Conservation (phyloP, 1,140 invertebrate genomes). For the Platyscapa corneri region DNA sequence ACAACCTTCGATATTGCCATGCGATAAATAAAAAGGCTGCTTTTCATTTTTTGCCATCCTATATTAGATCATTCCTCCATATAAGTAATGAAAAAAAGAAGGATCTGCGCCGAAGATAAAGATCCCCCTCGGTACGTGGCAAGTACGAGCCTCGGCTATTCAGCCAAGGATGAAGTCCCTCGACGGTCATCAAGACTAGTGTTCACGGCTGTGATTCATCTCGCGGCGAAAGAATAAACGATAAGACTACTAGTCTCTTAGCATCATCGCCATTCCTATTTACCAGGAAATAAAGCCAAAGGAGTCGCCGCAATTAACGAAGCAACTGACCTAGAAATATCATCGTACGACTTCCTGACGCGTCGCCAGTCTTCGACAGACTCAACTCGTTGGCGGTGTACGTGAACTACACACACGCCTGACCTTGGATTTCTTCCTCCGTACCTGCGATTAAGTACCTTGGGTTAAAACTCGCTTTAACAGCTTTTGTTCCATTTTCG, state of each 20-base stretch:
- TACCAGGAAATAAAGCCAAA: constrained; percentile 39
- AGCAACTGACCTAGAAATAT: constrained; percentile 20
- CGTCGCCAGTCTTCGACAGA: too few relatives aligned
- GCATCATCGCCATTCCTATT: background rate
- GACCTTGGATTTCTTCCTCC: too few relatives aligned
- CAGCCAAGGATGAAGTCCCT: constrained; percentile 33
- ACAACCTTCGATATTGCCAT: too few relatives aligned
- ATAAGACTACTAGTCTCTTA: background rate
- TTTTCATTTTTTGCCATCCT: background rate
- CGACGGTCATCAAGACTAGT: constrained; percentile 27
- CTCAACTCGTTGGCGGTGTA: background rate
- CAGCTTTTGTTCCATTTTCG: too few relatives aligned
- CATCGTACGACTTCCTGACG: background rate
- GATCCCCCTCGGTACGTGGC: constrained; percentile 23
- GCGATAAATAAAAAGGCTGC: background rate
- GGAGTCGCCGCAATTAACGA: constrained; percentile 23
- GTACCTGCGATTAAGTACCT: too few relatives aligned
- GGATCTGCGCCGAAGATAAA: constrained; percentile 26
- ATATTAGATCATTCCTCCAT: background rate
- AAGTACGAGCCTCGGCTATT: background rate
- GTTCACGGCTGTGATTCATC: constrained; percentile 32
- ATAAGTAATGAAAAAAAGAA: constrained; percentile 42
- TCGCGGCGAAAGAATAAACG: background rate
- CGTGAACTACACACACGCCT: background rate
- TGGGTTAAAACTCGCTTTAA: too few relatives aligned